Conservation (phyloP, 2,888 invertebrate genomes). For the Acleris literana region DNA sequence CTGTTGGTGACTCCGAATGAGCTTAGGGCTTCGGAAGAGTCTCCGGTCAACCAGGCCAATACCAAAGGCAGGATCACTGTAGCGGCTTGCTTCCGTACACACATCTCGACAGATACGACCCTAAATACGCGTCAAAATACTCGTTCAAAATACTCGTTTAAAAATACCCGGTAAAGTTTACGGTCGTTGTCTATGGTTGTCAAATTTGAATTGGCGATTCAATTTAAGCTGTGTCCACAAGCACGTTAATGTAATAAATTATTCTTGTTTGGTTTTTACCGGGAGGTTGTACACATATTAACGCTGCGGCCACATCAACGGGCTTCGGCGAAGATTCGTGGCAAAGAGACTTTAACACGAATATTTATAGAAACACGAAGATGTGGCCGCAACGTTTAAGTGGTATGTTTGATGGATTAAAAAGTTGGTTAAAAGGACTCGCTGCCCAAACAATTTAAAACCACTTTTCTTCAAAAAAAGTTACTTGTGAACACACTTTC, state of each 20-base stretch:
- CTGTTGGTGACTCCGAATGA: constrained; percentile 88
- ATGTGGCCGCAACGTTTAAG: no score
- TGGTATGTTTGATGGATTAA: no score
- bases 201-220: constrained; percentile 38
- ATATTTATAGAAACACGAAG: no score
- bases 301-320: no score
- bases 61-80: constrained; percentile 62
- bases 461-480: neutral
- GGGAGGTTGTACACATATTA: no score
- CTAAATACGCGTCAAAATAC: constrained; percentile 31
- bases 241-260: neutral
- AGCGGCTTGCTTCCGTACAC: constrained; percentile 61
- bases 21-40: constrained; percentile 85
- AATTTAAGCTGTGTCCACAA: constrained; percentile 27
- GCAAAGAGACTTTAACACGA: no score
- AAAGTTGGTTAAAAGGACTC: no score
- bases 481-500: constrained; percentile 22
- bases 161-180: constrained; percentile 33
- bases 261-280: no score
- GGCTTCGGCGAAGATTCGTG: no score
- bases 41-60: constrained; percentile 66
- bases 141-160: constrained; percentile 18
- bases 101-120: constrained; percentile 63
- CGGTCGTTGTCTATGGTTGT: constrained; percentile 39
- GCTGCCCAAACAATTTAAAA: no score